A percentile compares a stretch with the other conserved stretches of the same genome.
phyloP scores from a whole-genome alignment of 1,140 invertebrate genomes.

The Drosophila grimshawi region DNA sequence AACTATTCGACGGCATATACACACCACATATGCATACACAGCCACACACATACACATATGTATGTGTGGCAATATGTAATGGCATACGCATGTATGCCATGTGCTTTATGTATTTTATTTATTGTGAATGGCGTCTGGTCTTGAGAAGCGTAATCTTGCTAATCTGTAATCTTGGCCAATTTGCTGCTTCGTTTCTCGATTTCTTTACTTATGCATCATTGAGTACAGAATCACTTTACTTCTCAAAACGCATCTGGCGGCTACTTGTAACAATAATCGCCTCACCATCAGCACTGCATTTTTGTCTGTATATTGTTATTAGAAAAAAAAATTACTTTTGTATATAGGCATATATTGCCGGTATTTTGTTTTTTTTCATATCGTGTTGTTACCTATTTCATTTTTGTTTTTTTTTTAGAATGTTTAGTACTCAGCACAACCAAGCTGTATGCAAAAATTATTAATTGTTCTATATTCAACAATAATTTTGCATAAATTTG shows the following conservation, averaged over 20 bases:
- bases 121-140: background rate
- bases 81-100: background rate
- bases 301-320: slow-evolving; percentile 25
- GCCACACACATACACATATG: background rate
- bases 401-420: slow-evolving; percentile 32
- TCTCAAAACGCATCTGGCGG: background rate
- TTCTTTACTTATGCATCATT: background rate
- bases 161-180: background rate
- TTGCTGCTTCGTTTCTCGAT: background rate
- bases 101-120: background rate
- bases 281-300: background rate
- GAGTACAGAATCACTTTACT: background rate
- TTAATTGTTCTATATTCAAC: slow-evolving; percentile 33
- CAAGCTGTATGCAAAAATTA: slow-evolving; percentile 58
- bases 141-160: background rate
- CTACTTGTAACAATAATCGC: background rate
- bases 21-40: background rate
- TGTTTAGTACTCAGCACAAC: slow-evolving; percentile 72
- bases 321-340: slow-evolving; percentile 29
- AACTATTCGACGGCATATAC: slow-evolving; percentile 1
- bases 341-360: slow-evolving; percentile 11
- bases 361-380: slow-evolving; percentile 2
- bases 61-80: background rate
- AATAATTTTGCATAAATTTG: slow-evolving; percentile 16
- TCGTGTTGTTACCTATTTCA: slow-evolving; percentile 1